Conservation (phyloP, 2,888 invertebrate species). For the Priapulus caudatus region DNA sequence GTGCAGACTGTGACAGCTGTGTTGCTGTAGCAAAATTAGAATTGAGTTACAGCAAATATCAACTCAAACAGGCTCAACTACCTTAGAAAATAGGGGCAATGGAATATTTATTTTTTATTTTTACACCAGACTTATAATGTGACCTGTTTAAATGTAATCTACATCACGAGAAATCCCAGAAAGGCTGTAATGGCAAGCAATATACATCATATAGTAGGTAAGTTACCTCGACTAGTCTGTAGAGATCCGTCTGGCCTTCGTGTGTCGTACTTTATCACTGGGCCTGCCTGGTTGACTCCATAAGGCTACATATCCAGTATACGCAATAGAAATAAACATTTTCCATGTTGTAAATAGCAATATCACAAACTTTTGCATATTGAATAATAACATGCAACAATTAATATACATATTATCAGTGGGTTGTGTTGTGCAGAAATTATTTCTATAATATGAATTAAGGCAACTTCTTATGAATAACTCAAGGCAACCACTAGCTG, state of each 20-base stretch:
- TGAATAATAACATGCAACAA: no score
- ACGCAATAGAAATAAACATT: slow-evolving; percentile 2
- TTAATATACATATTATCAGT: no score
- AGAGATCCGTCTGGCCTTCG: slow-evolving; percentile 73
- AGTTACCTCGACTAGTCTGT: slow-evolving; percentile 54
- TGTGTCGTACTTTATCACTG: slow-evolving; percentile 70
- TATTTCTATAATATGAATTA: no score
- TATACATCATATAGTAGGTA: neutral
- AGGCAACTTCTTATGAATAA: no score
- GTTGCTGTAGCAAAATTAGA: slow-evolving; percentile 45
- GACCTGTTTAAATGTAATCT: no score
- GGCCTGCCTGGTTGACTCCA: slow-evolving; percentile 77
- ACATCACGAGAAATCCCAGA: neutral
- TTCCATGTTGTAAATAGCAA: neutral
- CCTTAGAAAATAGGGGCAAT: no score
- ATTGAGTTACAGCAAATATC: neutral
- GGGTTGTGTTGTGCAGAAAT: no score
- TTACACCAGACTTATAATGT: no score
- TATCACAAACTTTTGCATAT: no score
- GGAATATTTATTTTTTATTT: no score
- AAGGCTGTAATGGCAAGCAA: neutral
- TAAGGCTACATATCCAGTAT: slow-evolving; percentile 36
- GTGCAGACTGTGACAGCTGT: slow-evolving; percentile 80
- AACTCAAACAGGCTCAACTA: neutral
- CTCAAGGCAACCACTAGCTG: no score